Conservation (phyloP, 2,888 invertebrate species). For the Drosophila neutralis region DNA sequence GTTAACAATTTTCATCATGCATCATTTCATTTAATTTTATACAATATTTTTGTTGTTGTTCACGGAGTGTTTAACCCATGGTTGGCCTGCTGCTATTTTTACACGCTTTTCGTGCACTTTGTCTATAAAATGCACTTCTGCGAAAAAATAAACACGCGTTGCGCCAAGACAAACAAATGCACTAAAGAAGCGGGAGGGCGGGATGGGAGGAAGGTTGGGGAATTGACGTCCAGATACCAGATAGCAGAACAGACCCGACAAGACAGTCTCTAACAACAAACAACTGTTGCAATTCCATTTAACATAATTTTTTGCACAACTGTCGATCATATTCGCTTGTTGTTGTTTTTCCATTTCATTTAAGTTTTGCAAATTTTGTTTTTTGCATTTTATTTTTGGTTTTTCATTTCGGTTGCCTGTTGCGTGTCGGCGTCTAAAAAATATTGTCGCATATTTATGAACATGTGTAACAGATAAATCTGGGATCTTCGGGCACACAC, state of each 20-base stretch:
- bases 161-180: conserved; percentile 58
- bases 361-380: not conserved
- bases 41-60: conserved; percentile 19
- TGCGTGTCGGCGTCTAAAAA: conserved; percentile 51
- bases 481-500: conserved; percentile 57
- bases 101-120: conserved; percentile 58
- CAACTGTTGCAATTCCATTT: conserved; percentile 78
- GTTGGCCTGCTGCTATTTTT: conserved; percentile 53
- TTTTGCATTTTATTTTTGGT: conserved; percentile 6
- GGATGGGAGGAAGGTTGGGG: not conserved
- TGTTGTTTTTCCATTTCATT: not conserved
- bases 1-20: conserved; percentile 28
- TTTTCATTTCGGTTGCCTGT: conserved; percentile 15
- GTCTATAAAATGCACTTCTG: conserved; percentile 77
- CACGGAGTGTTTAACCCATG: conserved; percentile 41
- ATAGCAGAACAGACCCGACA: conserved; percentile 19
- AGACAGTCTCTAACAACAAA: conserved; percentile 73
- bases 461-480: conserved; percentile 80
- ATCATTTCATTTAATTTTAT: conserved; percentile 16
- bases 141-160: conserved; percentile 73
- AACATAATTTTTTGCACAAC: conserved; percentile 63
- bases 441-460: conserved; percentile 82
- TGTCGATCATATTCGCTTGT: conserved; percentile 65
- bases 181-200: not conserved
- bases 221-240: conserved; percentile 3